Evolutionary conservation across 2,888 invertebrate species (phyloP), one percentile per base, ranked within the genome.

Genomic region (Acanthosoma haemorrhoidale): DNA sequence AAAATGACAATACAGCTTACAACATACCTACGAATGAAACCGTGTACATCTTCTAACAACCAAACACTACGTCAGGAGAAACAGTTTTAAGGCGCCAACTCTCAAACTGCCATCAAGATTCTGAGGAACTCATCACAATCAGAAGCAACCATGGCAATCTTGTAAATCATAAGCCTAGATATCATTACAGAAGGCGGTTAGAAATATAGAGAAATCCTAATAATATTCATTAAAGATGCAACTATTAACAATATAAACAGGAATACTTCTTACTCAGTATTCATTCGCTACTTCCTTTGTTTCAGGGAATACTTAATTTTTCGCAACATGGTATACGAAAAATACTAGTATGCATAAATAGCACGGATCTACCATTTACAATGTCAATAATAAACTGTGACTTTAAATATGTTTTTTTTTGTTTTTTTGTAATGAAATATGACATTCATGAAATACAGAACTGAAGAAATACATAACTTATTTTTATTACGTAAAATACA

Each of bases 261-360:
- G 29, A 25, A 21, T 15, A 43, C 25, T 51, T 25, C 51, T 51
- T 51, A n/a, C 25, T 51, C n/a, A 1, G 25, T 21, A 21, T n/a
- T n/a, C 3, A n/a, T 21, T 43, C 43, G 29, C 25, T 25, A 25
- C 5, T 51, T 51, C n/a, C 51, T 51, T 25, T 21, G n/a, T 51
- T 51, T 51, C 1, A 25, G 29, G 29, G 25, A 51, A 25, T 25
- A 51, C 51, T 51, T 51, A 51, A 51, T 25, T 51, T 51, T 51
- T 51, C 51, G 51, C 29, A 51, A 25, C 51, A 51, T 51, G 51
- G 25, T 51, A 51, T 25, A 51, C 51, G 51, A 51, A 51, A 51
- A 51, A 51, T 25, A 25, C 51, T 51, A 51, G 21, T n/a, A 51
- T n/a, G n/a, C 29, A n/a, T 5, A 51, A 51, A 51, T 25, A 6